A percentile compares a stretch with the other conserved stretches of the same genome.
These are phyloP conservation scores for Leucoraja erinaceus DNA, from an alignment of 2,113 vertebrate genomes.

Conservation along the genomic window DNA sequence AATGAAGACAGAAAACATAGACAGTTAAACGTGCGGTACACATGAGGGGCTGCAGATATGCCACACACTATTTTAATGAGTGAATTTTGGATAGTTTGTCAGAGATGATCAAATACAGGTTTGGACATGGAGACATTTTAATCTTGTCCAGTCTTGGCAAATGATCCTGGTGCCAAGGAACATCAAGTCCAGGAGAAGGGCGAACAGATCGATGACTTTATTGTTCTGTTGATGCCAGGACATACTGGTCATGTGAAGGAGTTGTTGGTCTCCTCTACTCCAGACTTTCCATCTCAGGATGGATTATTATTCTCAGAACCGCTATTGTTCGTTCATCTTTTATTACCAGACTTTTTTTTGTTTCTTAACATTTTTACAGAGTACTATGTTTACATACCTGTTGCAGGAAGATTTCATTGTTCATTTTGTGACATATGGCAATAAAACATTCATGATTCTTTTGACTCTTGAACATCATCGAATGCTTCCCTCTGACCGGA, in stretches of 20 bases:
- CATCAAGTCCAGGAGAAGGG: neutral
- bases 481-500: too few species aligned
- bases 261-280: neutral
- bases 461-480: too few species aligned
- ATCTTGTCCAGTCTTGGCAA: neutral
- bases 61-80: neutral
- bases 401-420: too few species aligned
- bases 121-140: neutral
- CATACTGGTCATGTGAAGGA: neutral
- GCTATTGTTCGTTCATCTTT: too few species aligned
- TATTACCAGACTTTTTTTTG: too few species aligned
- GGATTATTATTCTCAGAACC: too few species aligned
- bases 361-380: too few species aligned
- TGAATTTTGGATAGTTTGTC: neutral
- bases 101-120: neutral
- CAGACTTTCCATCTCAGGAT: neutral
- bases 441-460: too few species aligned
- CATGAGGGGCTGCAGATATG: neutral
- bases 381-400: too few species aligned
- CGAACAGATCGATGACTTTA: neutral
- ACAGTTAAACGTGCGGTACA: neutral
- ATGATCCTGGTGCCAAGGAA: neutral
- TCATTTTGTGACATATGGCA: too few species aligned
- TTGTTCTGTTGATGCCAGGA: neutral
- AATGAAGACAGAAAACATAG: neutral